Evolutionary conservation across 2,113 vertebrate species (phyloP), one percentile per base, ranked within the genome.

Genomic region (Proteles cristata): DNA sequence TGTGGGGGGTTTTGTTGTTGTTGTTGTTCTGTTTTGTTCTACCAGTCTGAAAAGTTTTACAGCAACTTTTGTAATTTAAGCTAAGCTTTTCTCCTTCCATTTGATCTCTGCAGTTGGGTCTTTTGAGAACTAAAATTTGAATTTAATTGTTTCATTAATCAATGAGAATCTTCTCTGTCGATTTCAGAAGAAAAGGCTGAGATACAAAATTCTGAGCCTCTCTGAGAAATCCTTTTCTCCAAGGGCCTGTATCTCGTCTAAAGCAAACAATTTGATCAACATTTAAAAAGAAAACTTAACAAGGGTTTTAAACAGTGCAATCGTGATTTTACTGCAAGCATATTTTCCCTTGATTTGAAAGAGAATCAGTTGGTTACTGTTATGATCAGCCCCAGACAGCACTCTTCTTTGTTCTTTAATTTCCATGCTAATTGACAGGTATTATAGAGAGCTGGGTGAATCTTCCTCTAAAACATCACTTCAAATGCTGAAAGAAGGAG

Each of bases 61-160:
- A 80, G 74, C 39, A 87, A 45, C 12, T 61, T 68, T 14, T 69
- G n/a, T 33, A 77, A 71, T 14, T 65, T 80, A 83, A 66, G 50
- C 43, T 50, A 90, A 50, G n/a, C 45, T 65, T 66, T 5, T 48
- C 65, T 11, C 61, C 33, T 94, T 88, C 55, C 26, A 50, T 97
- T 86, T 80, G 61, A 93, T 82, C 53, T 91, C 50, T 5, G 0
- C 79, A 83, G 16, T 39, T 66, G 35, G 2, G 31, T 33, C 77
- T 89, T 39, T 3, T 83, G 61, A 90, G 86, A 93, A 80, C 31
- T 68, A 43, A 96, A 96, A 35, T 85, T 79, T 86, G 53, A 96
- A 93, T 97, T 89, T 76, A 91, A 74, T 95, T 96, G 43, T 89
- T 94, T 74, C 55, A 94, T 39, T 76, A 77, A 65, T 55, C 73